Percentiles rank a stretch among this genome's conserved stretches.
These are phyloP conservation scores for Cassiopea xamachana DNA, from an alignment of 30 jellyfish, hydroid and myxozoan species.

Conservation along the genomic window DNA sequence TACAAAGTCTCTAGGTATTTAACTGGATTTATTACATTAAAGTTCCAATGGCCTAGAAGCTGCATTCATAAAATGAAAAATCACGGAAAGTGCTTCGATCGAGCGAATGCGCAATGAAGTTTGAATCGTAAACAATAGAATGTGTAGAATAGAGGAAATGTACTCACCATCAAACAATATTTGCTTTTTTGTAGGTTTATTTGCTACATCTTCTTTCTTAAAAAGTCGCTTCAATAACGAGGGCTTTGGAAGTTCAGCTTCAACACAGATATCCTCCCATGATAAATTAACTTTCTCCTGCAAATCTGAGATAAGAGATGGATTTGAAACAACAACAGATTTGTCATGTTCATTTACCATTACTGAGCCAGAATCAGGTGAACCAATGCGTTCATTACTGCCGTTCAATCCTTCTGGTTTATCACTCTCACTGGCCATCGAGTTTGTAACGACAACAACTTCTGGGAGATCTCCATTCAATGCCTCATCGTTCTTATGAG, in stretches of 20 bases:
- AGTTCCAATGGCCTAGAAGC: too few species aligned
- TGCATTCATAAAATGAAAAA: too few species aligned
- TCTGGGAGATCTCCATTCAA: slow-evolving; percentile 28
- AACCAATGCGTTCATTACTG: slow-evolving; percentile 22
- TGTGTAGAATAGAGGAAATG: background rate
- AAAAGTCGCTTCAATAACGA: slow-evolving; percentile 48
- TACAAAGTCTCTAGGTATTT: too few species aligned
- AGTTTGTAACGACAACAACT: slow-evolving; percentile 22
- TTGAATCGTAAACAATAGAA: background rate
- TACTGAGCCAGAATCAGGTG: slow-evolving; percentile 43
- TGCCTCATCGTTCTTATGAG: background rate
- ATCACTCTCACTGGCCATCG: background rate
- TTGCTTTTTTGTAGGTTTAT: slow-evolving; percentile 30
- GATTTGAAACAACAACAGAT: slow-evolving; percentile 54
- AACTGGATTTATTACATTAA: too few species aligned
- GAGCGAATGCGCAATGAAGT: too few species aligned
- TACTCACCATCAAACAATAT: slow-evolving; percentile 63
- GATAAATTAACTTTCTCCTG: slow-evolving; percentile 59
- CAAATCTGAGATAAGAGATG: slow-evolving; percentile 55
- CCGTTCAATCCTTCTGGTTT: background rate
- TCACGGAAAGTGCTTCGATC: too few species aligned
- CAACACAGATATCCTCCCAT: slow-evolving; percentile 71
- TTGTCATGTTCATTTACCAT: slow-evolving; percentile 20
- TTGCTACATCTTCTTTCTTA: slow-evolving; percentile 18
- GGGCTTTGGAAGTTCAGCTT: slow-evolving; percentile 75